Conservation (phyloP, 2,888 invertebrate species). For the Megamerina dolium region DNA sequence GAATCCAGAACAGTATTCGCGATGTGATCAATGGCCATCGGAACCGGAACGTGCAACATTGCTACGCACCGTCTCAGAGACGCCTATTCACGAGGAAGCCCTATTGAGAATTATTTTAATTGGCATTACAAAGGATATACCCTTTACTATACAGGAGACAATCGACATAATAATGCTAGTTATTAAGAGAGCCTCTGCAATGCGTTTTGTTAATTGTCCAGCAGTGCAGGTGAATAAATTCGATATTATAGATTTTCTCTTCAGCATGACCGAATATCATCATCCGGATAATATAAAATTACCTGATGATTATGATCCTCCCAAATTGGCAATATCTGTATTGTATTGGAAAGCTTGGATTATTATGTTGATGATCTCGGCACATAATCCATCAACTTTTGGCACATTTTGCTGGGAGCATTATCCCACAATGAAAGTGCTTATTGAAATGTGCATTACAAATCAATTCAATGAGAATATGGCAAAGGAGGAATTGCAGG, state of each 20-base stretch:
- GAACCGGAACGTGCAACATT: conserved; percentile 79
- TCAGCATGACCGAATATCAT: conserved; percentile 84
- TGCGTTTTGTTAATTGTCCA: conserved; percentile 65
- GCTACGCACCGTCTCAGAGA: conserved; percentile 77
- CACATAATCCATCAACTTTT: conserved; percentile 85
- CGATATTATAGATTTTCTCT: conserved; percentile 82
- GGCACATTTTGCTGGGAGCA: conserved; percentile 82
- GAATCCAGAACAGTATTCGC: conserved; percentile 72
- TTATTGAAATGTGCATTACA: conserved; percentile 97
- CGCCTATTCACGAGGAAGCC: conserved; percentile 81
- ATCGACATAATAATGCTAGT: conserved; percentile 82
- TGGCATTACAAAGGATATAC: conserved; percentile 68
- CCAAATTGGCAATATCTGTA: conserved; percentile 82
- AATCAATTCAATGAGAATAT: conserved; percentile 59
- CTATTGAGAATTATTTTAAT: conserved; percentile 75
- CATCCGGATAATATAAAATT: conserved; percentile 88
- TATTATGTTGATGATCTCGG: conserved; percentile 78
- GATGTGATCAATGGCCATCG: conserved; percentile 83
- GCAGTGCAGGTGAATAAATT: conserved; percentile 71
- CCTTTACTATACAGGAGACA: conserved; percentile 73
- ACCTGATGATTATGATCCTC: conserved; percentile 75
- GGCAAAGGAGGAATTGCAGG: conserved; percentile 61
- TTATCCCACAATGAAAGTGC: conserved; percentile 81
- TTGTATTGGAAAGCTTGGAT: conserved; percentile 95
- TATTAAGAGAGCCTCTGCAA: conserved; percentile 74